Evolutionary conservation across 2,888 invertebrate genomes (phyloP), one percentile per base, ranked within the genome.

Genomic region (Eledona agricola): DNA sequence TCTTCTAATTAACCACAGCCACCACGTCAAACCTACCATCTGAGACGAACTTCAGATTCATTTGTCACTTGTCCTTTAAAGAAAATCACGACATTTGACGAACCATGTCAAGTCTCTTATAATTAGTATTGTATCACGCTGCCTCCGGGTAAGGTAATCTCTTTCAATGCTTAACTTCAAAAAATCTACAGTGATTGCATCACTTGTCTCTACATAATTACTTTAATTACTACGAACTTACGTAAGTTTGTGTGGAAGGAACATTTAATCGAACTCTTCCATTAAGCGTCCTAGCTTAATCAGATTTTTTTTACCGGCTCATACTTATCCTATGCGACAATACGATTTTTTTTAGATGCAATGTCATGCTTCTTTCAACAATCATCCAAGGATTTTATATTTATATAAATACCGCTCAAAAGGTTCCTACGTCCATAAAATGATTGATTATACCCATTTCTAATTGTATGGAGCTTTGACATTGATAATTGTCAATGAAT

Each of bases 11-110:
- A 51, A 40, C 15, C 19, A 28, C 4, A 5, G 5, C 37, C 56
- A 54, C 58, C 63, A 65, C 63, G 63, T 65, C 63, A 63, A 63
- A 63, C 56, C 53, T 59, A 63, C 59, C 60, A 62, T 63, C 57
- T 61, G 59, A 60, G 62, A 51, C 60, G 57, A 52, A 61, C 53
- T 57, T 53, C 54, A 58, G 54, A 69, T 70, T 67, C 71, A 72
- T 72, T 71, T 73, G 73, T 73, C 73, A 72, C 70, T 69, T 72
- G 72, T 71, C 71, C 70, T 63, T 70, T 68, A 66, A 62, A 67
- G 64, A 62, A 70, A 72, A 72, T 72, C 71, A 67, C 68, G 65
- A 63, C 64, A 68, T 69, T 70, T 68, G 66, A n/a, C n/a, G n/a
- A 64, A 64, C 65, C 62, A 67, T 66, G 66, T 70, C 66, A 69